Percentiles rank a stretch among this genome's conserved stretches.
Evolutionary conservation across 2,888 invertebrate genomes (phyloP).

Genomic region (Zygothrica quintamaculata): DNA sequence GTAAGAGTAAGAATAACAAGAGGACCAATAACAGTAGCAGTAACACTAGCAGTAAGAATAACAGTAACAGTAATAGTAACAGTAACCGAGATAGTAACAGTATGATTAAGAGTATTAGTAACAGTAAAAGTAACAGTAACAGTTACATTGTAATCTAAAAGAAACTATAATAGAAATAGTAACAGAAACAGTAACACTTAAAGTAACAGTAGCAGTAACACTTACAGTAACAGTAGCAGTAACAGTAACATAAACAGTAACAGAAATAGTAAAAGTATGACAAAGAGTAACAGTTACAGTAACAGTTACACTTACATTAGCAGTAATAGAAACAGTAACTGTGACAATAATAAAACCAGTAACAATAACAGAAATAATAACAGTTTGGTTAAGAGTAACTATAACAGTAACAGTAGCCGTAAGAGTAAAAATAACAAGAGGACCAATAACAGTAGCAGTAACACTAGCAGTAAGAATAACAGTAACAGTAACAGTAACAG

Average conservation of each 20-base stretch:
- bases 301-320: slow-evolving; percentile 3
- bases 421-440: slow-evolving; percentile 2
- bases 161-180: neutral
- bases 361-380: neutral
- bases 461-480: slow-evolving; percentile 3
- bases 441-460: slow-evolving; percentile 1
- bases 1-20: slow-evolving; percentile 1
- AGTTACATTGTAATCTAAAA: slow-evolving; percentile 9
- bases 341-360: slow-evolving; percentile 9
- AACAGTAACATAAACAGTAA: slow-evolving; percentile 4
- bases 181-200: slow-evolving; percentile 10
- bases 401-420: slow-evolving; percentile 23
- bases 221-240: slow-evolving; percentile 3
- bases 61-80: slow-evolving; percentile 6
- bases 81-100: slow-evolving; percentile 3
- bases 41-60: slow-evolving; percentile 2
- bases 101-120: slow-evolving; percentile 1
- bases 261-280: slow-evolving; percentile 3
- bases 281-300: slow-evolving; percentile 5
- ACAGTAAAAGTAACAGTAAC: slow-evolving; percentile 11
- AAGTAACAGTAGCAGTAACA: slow-evolving; percentile 5
- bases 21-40: slow-evolving; percentile 2
- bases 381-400: slow-evolving; percentile 11
- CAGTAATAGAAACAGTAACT: slow-evolving; percentile 4
- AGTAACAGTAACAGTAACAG: slow-evolving; percentile 7